Conservation (phyloP, 1,140 invertebrate genomes). For the Coboldia fuscipes region DNA sequence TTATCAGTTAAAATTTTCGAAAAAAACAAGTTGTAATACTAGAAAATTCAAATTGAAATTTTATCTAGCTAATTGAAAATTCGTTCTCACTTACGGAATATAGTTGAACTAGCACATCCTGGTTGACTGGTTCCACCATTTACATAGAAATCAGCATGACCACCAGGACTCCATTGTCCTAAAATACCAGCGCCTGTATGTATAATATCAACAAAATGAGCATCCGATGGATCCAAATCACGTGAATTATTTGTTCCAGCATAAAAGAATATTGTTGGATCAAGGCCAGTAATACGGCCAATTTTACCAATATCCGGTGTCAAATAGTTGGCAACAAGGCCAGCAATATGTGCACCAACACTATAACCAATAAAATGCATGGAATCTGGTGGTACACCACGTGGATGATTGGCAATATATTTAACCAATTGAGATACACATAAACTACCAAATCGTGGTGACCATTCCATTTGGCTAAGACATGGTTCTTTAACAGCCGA, state of each 20-base stretch:
- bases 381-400: conserved; percentile 42
- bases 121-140: conserved; percentile 77
- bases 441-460: conserved; percentile 53
- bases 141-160: conserved; percentile 77
- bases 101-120: conserved; percentile 42
- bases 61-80: not conserved
- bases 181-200: conserved; percentile 73
- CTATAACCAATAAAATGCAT: conserved; percentile 67
- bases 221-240: conserved; percentile 65
- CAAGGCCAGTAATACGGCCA: conserved; percentile 62
- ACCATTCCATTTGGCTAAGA: conserved; percentile 61
- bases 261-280: conserved; percentile 65
- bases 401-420: conserved; percentile 53
- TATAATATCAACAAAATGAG: conserved; percentile 68
- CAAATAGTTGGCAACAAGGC: conserved; percentile 55
- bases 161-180: conserved; percentile 66
- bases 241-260: conserved; percentile 55
- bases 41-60: conserved; percentile 1
- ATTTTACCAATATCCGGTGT: conserved; percentile 38
- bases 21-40: not conserved
- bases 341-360: conserved; percentile 67
- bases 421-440: conserved; percentile 62
- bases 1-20: not conserved
- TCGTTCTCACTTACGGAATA: conserved; percentile 42
- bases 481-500: conserved; percentile 61